These are phyloP conservation scores for Sycophila texana DNA, from an alignment of 2,888 invertebrate species.

Conservation along the genomic window DNA sequence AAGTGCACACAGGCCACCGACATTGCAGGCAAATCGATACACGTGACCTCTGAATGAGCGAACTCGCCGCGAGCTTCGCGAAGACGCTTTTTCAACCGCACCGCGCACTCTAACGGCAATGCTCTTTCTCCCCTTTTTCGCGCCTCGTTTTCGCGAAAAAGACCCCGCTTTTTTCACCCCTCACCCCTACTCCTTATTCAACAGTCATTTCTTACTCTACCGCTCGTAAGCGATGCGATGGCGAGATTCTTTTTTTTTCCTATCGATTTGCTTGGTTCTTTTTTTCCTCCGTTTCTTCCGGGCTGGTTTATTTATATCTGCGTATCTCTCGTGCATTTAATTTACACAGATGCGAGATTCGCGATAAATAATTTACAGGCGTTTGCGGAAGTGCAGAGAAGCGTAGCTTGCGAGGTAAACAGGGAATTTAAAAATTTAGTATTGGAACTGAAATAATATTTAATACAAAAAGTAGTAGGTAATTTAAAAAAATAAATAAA, in stretches of 20 bases:
- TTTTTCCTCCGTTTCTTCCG: neutral
- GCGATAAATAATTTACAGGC: too few species aligned
- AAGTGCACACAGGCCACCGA: conserved; percentile 20
- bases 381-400: too few species aligned
- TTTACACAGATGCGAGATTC: too few species aligned
- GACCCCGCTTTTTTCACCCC: neutral
- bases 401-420: too few species aligned
- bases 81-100: neutral
- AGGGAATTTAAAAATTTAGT: too few species aligned
- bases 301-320: too few species aligned
- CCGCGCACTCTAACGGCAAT: too few species aligned
- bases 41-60: conserved; percentile 37
- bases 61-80: neutral
- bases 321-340: too few species aligned
- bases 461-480: too few species aligned
- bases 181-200: neutral
- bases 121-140: neutral
- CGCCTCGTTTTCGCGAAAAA: neutral
- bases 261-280: neutral
- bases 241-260: neutral
- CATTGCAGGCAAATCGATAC: conserved; percentile 49
- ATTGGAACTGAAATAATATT: too few species aligned
- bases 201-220: neutral
- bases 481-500: too few species aligned
- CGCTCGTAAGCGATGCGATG: too few species aligned